These are phyloP conservation scores for Onychomys leucogaster DNA, from an alignment of 2,797 vertebrate genomes.

Conservation along the genomic window DNA sequence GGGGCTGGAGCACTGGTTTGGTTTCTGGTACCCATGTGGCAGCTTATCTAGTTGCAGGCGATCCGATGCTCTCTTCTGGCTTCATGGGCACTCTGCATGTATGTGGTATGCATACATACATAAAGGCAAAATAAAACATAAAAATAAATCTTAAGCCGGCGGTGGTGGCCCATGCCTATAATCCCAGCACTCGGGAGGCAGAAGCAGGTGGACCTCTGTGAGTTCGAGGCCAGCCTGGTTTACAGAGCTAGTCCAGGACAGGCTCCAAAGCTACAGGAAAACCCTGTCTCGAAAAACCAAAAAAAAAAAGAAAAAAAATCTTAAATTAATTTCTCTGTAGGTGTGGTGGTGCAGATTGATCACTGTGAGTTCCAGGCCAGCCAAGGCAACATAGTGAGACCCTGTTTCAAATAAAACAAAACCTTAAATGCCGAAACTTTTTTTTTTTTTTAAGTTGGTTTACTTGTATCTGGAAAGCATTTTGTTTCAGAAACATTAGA, in stretches of 20 bases:
- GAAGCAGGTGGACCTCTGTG: background rate
- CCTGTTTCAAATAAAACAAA: background rate
- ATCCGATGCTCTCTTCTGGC: background rate
- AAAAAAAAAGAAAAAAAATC: too few relatives aligned
- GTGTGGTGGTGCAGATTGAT: too few relatives aligned
- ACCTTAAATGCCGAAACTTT: background rate
- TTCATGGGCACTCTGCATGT: background rate
- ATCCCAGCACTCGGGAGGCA: background rate
- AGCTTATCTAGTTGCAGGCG: background rate
- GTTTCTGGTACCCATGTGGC: background rate
- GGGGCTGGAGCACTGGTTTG: background rate
- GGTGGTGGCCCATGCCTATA: background rate
- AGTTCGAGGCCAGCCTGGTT: background rate
- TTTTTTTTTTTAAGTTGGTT: background rate
- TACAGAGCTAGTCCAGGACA: too few relatives aligned
- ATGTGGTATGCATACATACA: background rate
- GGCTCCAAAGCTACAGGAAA: background rate
- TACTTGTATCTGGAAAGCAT: background rate
- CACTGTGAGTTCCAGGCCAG: too few relatives aligned
- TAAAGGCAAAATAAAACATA: background rate
- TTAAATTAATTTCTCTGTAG: too few relatives aligned
- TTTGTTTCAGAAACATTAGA: constrained; percentile 41
- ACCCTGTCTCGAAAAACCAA: too few relatives aligned
- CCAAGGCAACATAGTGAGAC: too few relatives aligned
- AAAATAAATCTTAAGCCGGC: background rate